phyloP scores from a whole-genome alignment of 2,888 invertebrate genomes.

The Arctia plantaginis region DNA sequence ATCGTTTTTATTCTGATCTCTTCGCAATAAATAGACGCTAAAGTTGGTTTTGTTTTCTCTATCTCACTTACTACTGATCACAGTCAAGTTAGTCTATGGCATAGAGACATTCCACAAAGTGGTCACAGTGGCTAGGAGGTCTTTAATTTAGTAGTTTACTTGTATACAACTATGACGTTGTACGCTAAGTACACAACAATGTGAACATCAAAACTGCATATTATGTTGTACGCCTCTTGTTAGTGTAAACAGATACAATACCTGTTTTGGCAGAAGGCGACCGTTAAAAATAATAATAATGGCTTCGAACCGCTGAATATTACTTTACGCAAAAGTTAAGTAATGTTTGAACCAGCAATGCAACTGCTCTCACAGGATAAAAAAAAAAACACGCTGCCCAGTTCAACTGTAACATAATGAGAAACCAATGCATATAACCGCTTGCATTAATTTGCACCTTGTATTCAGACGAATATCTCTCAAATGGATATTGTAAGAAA shows the following conservation, averaged over 20 bases:
- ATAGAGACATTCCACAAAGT: too few relatives aligned
- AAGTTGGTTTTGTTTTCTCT: not conserved
- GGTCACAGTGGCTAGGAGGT: too few relatives aligned
- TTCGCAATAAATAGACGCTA: not conserved
- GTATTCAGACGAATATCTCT: not conserved
- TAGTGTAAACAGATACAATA: not conserved
- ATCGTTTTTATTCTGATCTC: not conserved
- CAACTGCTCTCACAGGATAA: not conserved
- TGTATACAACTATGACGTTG: too few relatives aligned
- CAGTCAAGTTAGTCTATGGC: too few relatives aligned
- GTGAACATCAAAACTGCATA: too few relatives aligned
- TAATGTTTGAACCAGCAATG: not conserved
- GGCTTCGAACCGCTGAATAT: not conserved
- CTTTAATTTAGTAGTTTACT: too few relatives aligned
- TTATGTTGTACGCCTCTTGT: too few relatives aligned
- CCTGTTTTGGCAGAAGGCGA: not conserved
- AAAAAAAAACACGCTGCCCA: not conserved
- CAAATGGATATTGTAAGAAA: not conserved
- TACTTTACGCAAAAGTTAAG: not conserved
- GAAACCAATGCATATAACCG: not conserved
- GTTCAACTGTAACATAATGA: not conserved
- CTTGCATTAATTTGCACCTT: not conserved
- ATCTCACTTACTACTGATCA: not conserved
- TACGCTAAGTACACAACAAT: not conserved
- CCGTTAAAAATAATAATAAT: constrained; percentile 4